Evolutionary conservation across 53 echinoderm and acorn worm genomes (phyloP).

Genomic region (Arbacia lixula): DNA sequence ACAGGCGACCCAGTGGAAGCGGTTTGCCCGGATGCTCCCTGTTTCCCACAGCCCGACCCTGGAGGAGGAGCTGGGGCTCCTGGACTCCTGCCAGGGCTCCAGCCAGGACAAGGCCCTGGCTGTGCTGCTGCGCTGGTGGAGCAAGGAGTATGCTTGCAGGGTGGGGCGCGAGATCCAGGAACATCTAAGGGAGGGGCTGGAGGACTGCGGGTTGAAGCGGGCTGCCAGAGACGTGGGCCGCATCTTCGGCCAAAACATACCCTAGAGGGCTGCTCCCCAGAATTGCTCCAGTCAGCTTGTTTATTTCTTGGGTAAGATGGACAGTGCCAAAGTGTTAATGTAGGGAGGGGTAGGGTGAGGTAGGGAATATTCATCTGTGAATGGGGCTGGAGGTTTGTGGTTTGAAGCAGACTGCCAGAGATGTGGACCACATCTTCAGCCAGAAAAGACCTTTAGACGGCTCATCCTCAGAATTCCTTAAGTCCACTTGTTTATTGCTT

Average conservation of each 20-base stretch:
- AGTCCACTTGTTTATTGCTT: no score
- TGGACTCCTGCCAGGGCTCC: slow-evolving; percentile 6
- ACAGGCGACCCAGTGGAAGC: slow-evolving; percentile 21
- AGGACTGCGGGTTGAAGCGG: slow-evolving; percentile 53
- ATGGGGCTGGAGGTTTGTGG: slow-evolving; percentile 62
- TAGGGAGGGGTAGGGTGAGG: slow-evolving; percentile 35
- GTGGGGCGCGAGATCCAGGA: slow-evolving; percentile 10
- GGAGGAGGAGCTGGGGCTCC: slow-evolving; percentile 27
- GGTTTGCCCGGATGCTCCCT: slow-evolving; percentile 34
- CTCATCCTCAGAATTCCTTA: no score
- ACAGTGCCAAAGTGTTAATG: neutral
- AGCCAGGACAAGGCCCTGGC: slow-evolving; percentile 39
- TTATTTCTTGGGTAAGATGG: no score
- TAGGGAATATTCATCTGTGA: no score
- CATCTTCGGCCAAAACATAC: slow-evolving; percentile 11
- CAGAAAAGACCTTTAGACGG: neutral
- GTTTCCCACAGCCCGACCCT: slow-evolving; percentile 42
- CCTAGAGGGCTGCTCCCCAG: no score
- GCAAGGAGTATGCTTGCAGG: slow-evolving; percentile 5
- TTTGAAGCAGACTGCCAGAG: slow-evolving; percentile 49
- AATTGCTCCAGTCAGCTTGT: no score
- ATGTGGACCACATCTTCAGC: slow-evolving; percentile 46
- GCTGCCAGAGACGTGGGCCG: slow-evolving; percentile 51
- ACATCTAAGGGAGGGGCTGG: slow-evolving; percentile 55
- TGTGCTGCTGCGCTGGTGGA: slow-evolving; percentile 46